A percentile compares a stretch with the other conserved stretches of the same genome.
These are phyloP conservation scores for Portunus trituberculatus DNA, from an alignment of 1,140 invertebrate genomes.

Conservation along the genomic window DNA sequence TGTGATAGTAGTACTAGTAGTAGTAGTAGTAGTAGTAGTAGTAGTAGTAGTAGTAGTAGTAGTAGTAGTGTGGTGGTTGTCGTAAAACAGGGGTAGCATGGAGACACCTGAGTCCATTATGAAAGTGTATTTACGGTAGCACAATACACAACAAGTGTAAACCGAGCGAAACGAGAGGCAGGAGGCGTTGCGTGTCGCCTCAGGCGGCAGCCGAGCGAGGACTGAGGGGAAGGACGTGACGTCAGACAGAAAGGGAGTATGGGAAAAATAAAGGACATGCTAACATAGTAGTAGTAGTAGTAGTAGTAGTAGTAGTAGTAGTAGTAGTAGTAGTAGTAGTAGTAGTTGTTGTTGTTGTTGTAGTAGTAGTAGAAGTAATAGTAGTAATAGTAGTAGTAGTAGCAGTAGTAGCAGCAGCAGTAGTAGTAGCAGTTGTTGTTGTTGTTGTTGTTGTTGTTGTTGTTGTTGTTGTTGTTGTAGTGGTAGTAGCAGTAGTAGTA, in stretches of 20 bases:
- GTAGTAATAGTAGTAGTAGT: slow-evolving; percentile 4
- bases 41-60: neutral
- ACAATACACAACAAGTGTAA: no score
- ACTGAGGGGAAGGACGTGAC: no score
- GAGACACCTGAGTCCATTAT: no score
- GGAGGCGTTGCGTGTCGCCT: no score
- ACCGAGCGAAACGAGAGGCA: no score
- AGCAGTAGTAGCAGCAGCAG: neutral
- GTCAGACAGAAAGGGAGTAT: no score
- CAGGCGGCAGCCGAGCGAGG: no score
- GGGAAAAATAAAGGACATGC: no score
- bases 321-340: slow-evolving; percentile 26
- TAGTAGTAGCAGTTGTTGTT: neutral
- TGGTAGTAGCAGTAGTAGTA: neutral
- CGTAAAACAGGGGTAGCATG: no score
- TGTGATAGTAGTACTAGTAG: neutral
- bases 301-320: slow-evolving; percentile 25
- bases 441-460: neutral
- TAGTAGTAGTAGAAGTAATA: neutral
- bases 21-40: slow-evolving; percentile 28
- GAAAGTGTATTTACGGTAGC: no score
- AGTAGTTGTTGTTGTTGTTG: no score
- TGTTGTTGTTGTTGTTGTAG: neutral
- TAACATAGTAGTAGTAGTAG: slow-evolving; percentile 18
- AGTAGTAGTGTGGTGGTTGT: neutral